Evolutionary conservation across 2,888 invertebrate species (phyloP), one percentile per base, ranked within the genome.

Genomic region (Ophion obscuratus): DNA sequence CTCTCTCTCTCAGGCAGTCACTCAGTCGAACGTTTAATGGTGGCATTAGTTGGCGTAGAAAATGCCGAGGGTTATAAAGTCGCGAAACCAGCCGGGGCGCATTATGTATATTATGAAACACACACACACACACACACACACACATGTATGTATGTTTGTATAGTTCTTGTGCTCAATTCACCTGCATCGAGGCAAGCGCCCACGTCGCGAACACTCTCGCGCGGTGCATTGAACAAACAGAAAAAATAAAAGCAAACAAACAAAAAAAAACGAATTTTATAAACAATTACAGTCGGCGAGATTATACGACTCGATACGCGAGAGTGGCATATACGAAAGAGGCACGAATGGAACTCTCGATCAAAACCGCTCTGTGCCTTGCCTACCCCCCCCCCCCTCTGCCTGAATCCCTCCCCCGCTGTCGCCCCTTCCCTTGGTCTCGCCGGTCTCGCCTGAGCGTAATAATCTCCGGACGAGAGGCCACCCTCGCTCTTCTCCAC

Each of bases 41-140:
- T 86, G 88, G 87, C 89, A 91, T 91, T 90, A 89, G 90, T 89
- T 89, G 85, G 81, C 88, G 85, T 88, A 89, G 88, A 89, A 90
- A 90, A 91, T 87, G 87, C 87, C 87, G 80, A 86, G 81, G 87
- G 88, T 90, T 90, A 91, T 91, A 90, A 90, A 90, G 89, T 76
- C 84, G 80, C 76, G 76, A 84, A 81, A 81, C 80, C 71, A 47
- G 71, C 24, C 74, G 75, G 53, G 70, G 66, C 71, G 40, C 71
- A 81, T 84, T 84, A 80, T 70, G 80, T 40, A 7, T 71, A 79
- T 80, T 80, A 27, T 75, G 14, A 9, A 44, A 31, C 47, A 61
- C 53, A 36, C 36, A 62, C 57, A 11, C 57, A 9, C 31, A 44
- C 62, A 17, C 64, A 17, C 17, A 47, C 47, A 24, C 61, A 62